Base-by-base conservation (phyloP, 1,140 invertebrate species). In the Tetragnatha versicolor region DNA sequence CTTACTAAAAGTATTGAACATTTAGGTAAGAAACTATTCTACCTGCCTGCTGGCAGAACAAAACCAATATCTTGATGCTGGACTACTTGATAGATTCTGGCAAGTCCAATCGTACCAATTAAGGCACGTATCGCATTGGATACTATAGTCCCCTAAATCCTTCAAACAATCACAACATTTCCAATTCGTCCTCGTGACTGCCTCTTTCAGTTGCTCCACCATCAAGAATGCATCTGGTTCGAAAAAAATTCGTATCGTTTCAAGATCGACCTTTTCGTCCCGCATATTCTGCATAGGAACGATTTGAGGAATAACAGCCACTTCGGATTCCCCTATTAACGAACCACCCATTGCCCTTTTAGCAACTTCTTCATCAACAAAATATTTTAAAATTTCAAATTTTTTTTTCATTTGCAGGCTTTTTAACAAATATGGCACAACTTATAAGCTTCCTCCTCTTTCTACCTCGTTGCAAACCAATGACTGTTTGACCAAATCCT, bases 11-110 rank as follows among this genome's bases (percentile, higher is more conserved):
- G n/a, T n/a, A n/a, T n/a, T n/a, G n/a, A n/a, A n/a, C n/a, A n/a
- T n/a, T n/a, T n/a, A n/a, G n/a, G n/a, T n/a, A n/a, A n/a, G n/a
- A n/a, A n/a, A n/a, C n/a, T n/a, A n/a, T n/a, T n/a, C n/a, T n/a
- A n/a, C n/a, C n/a, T n/a, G n/a, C n/a, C 49, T 51, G 20, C 55
- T 29, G 10, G 12, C 12, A 9, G 29, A 29, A 31, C 55, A 60
- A 60, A 60, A 60, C 55, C 55, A 60, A 60, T 60, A 60, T 60
- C 31, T 60, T 20, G 55, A 60, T 60, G 29, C 3, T 29, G 55
- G 55, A 60, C 10, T 5, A 60, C 5, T 33, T 29, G 25, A 29
- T 29, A 60, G 5, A 60, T 31, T 31, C n/a, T 60, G 55, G 29
- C 55, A 60, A 29, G 25, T 29, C 29, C 55, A 60, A 60, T 60